These are phyloP conservation scores for Ammospiza caudacuta DNA, from an alignment of 2,113 vertebrate species.

Conservation along the genomic window DNA sequence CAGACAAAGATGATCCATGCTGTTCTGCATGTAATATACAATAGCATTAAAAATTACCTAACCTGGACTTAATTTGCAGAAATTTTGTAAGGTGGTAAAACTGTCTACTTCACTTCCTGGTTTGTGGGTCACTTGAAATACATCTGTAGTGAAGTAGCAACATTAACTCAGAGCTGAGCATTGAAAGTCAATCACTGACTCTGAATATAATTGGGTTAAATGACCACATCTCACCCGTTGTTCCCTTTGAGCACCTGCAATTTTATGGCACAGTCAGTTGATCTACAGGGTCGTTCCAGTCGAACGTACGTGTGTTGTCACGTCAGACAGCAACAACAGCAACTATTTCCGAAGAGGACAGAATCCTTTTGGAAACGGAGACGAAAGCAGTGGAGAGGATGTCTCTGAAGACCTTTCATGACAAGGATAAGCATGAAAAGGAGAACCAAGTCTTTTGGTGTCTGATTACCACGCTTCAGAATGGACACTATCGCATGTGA, in stretches of 20 bases:
- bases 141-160: conserved; percentile 60
- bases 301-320: background rate
- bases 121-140: conserved; percentile 51
- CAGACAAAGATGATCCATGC: conserved; percentile 97
- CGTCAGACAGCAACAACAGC: conserved; percentile 52
- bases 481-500: conserved; percentile 58
- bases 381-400: background rate
- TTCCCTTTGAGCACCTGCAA: conserved; percentile 61
- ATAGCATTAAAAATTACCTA: conserved; percentile 77
- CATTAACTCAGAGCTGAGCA: conserved; percentile 63
- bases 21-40: conserved; percentile 99
- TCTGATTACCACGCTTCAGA: conserved; percentile 58
- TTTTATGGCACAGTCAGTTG: conserved; percentile 40
- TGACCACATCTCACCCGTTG: conserved; percentile 52
- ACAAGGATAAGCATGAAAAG: conserved; percentile 4
- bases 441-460: conserved; percentile 68
- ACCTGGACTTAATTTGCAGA: conserved; percentile 37
- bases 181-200: conserved; percentile 50
- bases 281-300: conserved; percentile 66
- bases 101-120: conserved; percentile 52
- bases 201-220: conserved; percentile 67
- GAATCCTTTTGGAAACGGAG: conserved; percentile 34
- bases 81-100: conserved; percentile 49
- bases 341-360: conserved; percentile 13
- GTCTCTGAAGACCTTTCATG: conserved; percentile 53